These are phyloP conservation scores for Diaprepes abbreviatus DNA, from an alignment of 2,888 invertebrate species.

Conservation along the genomic window DNA sequence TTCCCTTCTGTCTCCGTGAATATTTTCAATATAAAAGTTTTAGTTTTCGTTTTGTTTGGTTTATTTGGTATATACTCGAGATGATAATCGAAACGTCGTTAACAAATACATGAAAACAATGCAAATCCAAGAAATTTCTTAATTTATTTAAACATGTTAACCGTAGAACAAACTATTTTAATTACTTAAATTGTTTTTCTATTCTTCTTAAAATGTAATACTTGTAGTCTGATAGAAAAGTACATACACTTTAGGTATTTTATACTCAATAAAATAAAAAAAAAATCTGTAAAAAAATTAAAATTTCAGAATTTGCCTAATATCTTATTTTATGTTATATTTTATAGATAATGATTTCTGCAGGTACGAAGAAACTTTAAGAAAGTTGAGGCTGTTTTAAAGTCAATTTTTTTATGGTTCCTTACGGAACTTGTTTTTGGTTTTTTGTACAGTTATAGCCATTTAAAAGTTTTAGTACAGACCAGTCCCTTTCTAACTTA, in stretches of 20 bases:
- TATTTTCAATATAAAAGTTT: no score
- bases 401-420: slow-evolving; percentile 1
- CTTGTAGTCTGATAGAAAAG: slow-evolving; percentile 4
- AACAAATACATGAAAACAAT: no score
- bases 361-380: neutral
- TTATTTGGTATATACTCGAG: no score
- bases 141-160: no score
- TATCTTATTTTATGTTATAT: neutral
- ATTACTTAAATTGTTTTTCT: no score
- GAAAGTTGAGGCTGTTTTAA: neutral
- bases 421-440: neutral
- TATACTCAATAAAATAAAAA: slow-evolving; percentile 30
- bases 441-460: neutral
- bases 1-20: no score
- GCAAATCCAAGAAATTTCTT: no score
- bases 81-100: no score
- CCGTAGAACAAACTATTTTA: no score
- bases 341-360: neutral
- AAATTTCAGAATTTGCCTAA: neutral
- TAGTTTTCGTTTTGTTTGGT: no score
- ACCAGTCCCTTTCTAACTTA: no score
- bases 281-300: neutral
- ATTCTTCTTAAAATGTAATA: slow-evolving; percentile 17
- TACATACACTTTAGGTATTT: slow-evolving; percentile 27
- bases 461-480: neutral